Conservation (phyloP, 2,113 vertebrate species). For the Python bivittatus region DNA sequence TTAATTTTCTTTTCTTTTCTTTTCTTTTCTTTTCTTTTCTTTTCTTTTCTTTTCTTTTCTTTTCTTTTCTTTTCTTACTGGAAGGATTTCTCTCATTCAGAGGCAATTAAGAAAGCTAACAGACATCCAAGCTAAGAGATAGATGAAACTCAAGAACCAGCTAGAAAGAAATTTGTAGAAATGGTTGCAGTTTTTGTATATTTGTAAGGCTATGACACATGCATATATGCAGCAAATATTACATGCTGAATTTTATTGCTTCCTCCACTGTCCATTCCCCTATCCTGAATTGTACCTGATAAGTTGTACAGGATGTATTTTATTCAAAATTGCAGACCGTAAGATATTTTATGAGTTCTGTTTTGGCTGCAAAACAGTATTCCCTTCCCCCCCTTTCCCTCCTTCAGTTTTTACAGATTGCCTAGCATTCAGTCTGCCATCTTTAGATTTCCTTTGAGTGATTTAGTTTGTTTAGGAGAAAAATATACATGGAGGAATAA, state of each 20-base stretch:
- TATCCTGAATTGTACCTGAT: slow-evolving; percentile 41
- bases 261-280: slow-evolving; percentile 25
- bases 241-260: slow-evolving; percentile 39
- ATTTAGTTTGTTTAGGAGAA: slow-evolving; percentile 36
- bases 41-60: not conserved
- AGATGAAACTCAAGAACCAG: slow-evolving; percentile 39
- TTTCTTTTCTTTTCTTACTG: not conserved
- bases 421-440: not conserved
- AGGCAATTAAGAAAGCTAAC: not conserved
- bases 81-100: not conserved
- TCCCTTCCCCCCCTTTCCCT: too few relatives aligned
- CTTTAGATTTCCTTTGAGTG: slow-evolving; percentile 25
- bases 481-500: slow-evolving; percentile 12
- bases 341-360: not conserved
- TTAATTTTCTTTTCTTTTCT: not conserved
- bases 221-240: slow-evolving; percentile 44
- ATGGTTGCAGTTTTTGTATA: slow-evolving; percentile 45
- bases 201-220: slow-evolving; percentile 17
- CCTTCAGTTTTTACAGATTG: not conserved
- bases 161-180: slow-evolving; percentile 54
- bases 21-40: not conserved
- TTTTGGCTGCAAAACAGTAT: not conserved
- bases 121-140: not conserved
- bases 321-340: slow-evolving; percentile 36
- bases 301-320: slow-evolving; percentile 48